Base-by-base conservation (phyloP, 2,113 vertebrate species). In the Melanerpes aurifrons region DNA sequence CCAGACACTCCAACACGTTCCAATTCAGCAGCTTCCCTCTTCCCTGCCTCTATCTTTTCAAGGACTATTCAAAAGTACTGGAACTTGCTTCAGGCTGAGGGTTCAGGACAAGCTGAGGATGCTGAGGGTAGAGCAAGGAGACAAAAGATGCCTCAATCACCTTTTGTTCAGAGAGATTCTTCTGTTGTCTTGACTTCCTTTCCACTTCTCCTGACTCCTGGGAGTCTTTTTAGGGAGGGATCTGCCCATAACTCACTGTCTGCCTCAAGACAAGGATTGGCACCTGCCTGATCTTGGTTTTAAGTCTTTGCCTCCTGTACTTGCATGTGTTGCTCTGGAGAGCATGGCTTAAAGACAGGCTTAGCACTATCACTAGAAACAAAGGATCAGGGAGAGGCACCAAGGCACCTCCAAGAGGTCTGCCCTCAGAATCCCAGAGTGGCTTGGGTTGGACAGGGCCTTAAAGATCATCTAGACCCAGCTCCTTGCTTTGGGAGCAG, bases 1-100 rank as follows among this genome's bases (percentile, higher is more conserved):
- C 71, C 32, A 26, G 61, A 8, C 10, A 0, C 56, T 53, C 64
- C 0, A 0, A 20, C 69, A 48, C 3, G 20, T 54, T 37, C 37
- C 5, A 0, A 32, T 70, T 72, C 82, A 31, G 74, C 19, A 53
- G 47, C 63, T 71, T 16, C 4, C 61, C 82, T 78, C 67, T 53
- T 66, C 57, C 82, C 40, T 8, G 0, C 12, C 32, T 57, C 6
- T 6, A 58, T 2, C 9, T 43, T 85, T 70, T 62, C 54, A 70
- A 88, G 35, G 40, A 70, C 24, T 77, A 37, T 73, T 50, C 31
- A 68, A 68, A 59, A 35, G 43, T 64, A 3, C 31, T 66, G 7
- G 32, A 78, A 92, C 62, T 90, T 56, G 43, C 79, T 47, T 54
- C 1, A 9, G 24, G 29, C 32, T 29, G 74, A 70, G 53, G 7